A percentile compares a stretch with the other conserved stretches of the same genome.
Evolutionary conservation across 2,113 vertebrate species (phyloP).

Genomic region (Lamprologus sp.): DNA sequence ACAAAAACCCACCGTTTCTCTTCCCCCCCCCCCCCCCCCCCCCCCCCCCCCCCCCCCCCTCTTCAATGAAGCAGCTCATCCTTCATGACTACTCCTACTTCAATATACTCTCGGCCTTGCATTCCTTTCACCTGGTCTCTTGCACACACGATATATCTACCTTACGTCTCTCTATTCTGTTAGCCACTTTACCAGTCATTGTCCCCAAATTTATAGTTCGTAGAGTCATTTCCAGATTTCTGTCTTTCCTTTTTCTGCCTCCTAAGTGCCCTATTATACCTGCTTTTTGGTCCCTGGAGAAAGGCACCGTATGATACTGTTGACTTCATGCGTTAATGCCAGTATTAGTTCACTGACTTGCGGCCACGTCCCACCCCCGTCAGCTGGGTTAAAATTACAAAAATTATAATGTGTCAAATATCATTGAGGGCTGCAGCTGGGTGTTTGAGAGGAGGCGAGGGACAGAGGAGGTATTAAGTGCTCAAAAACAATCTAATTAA

Average conservation of each 20-base stretch:
- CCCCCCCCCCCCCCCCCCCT: rapidly evolving
- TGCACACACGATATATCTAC: not conserved
- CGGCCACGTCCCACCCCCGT: rapidly evolving
- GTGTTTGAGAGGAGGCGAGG: not conserved
- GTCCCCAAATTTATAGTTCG: not conserved
- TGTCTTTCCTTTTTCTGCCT: not conserved
- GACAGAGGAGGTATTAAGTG: not conserved
- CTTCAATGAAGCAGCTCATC: not conserved
- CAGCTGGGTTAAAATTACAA: not conserved
- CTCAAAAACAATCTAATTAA: not conserved
- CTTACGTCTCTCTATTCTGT: not conserved
- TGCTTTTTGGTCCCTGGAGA: not conserved
- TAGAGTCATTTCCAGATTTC: not conserved
- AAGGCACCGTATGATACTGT: not conserved
- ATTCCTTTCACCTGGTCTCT: not conserved
- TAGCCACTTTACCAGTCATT: not conserved
- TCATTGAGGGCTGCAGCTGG: not conserved
- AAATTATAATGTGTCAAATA: not conserved
- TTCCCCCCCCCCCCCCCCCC: no score
- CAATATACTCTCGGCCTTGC: not conserved
- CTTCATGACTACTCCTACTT: not conserved
- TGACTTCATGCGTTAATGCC: not conserved
- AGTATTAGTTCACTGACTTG: not conserved
- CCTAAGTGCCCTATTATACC: not conserved
- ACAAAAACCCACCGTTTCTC: no score